Conservation (phyloP, 2,888 invertebrate species). For the Portevinia maculata region DNA sequence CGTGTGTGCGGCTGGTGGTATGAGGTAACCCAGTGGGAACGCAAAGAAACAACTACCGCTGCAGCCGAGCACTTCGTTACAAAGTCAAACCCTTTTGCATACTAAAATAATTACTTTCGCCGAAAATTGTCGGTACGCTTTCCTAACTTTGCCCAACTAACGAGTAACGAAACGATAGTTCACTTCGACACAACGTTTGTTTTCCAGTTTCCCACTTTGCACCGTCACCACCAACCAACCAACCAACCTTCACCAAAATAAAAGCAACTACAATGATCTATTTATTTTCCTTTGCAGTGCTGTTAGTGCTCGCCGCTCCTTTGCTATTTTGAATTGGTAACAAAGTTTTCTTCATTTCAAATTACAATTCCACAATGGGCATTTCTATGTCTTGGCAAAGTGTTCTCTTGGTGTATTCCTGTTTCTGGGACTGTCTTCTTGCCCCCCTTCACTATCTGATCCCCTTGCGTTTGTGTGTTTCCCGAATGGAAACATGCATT, state of each 20-base stretch:
- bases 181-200: conserved; percentile 51
- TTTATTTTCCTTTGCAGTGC: conserved; percentile 38
- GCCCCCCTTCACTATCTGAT: not conserved
- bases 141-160: conserved; percentile 42
- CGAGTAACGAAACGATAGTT: conserved; percentile 39
- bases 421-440: not conserved
- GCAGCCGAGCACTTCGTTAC: conserved; percentile 47
- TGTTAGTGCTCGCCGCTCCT: not conserved
- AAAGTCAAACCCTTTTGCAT: conserved; percentile 73
- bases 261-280: conserved; percentile 39
- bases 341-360: conserved; percentile 71
- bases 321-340: conserved; percentile 20
- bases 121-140: conserved; percentile 58
- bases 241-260: not conserved
- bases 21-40: not conserved
- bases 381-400: conserved; percentile 66
- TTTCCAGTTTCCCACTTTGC: conserved; percentile 16
- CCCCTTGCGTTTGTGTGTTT: not conserved
- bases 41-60: not conserved
- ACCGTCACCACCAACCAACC: not conserved
- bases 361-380: conserved; percentile 72
- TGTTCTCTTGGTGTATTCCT: conserved; percentile 47
- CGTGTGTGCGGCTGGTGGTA: too few relatives aligned
- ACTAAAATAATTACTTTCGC: conserved; percentile 72
- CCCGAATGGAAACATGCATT: conserved; percentile 56